Base-by-base conservation (phyloP, 1,140 invertebrate species). In the Triops longicaudatus region DNA sequence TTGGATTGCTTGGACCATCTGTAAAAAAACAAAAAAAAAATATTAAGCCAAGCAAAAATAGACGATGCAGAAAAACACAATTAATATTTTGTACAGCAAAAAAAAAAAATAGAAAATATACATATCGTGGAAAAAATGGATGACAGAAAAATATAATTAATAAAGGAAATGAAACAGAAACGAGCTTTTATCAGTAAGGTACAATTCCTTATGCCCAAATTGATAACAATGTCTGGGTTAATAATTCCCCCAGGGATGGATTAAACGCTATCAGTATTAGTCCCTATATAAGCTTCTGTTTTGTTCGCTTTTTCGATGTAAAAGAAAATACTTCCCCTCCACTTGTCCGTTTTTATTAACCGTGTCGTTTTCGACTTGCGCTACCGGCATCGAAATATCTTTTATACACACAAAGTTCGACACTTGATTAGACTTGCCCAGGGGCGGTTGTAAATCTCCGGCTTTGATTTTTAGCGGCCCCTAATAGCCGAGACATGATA, bases 1-100 rank as follows among this genome's bases (percentile, higher is more conserved):
- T 92, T 99, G 98, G 88, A 99, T 99, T 85, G 98, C 96, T 90
- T 99, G 98, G 85, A 99, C 96, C 98, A 99, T 99, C 97, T 99
- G 92, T 81, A 94, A 93, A 83, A 83, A 86, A 86, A 89, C 83
- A 85, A 84, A 83, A 84, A 50, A 83, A 82, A 81, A 79, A 80
- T 71, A 78, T 80, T 80, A 74, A 78, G 76, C 37, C 12, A 78
- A 37, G 26, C 31, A 11, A n/a, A n/a, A n/a, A n/a, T n/a, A n/a
- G n/a, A n/a, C n/a, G n/a, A 26, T 72, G 27, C 73, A 37, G 28
- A 74, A 14, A 31, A 31, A 28, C 26, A 7, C 26, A 7, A n/a
- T 14, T 3, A 27, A 74, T 17, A 37, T 12, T n/a, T n/a, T n/a
- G n/a, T n/a, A n/a, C n/a, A n/a, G n/a, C n/a, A n/a, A n/a, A n/a